phyloP scores from a whole-genome alignment of 2,797 vertebrate species.

The Streptopelia turtur region DNA sequence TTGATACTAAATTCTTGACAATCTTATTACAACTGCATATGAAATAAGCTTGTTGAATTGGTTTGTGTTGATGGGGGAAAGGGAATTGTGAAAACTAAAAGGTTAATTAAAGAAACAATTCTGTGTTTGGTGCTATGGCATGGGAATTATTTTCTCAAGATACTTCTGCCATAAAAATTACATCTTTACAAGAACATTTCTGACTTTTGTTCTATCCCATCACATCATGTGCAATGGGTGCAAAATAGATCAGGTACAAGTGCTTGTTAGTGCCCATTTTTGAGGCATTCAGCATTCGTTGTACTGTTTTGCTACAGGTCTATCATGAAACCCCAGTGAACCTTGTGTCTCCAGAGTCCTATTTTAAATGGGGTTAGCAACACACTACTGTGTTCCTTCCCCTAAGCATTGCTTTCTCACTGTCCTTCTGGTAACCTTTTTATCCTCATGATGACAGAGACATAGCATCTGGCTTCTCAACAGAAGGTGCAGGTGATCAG shows the following conservation, averaged over 20 bases:
- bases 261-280: background rate
- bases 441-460: background rate
- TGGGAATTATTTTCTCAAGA: background rate
- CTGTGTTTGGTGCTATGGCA: background rate
- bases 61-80: background rate
- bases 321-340: background rate
- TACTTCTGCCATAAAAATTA: background rate
- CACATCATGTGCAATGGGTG: background rate
- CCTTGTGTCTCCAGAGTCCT: background rate
- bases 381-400: background rate
- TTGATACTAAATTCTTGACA: background rate
- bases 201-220: background rate
- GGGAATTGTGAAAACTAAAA: background rate
- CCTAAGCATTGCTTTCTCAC: background rate
- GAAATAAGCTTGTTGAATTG: background rate
- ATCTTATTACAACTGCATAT: background rate
- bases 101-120: background rate
- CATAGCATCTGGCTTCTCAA: background rate
- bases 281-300: background rate
- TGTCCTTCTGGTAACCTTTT: background rate
- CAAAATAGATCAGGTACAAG: background rate
- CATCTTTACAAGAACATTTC: background rate
- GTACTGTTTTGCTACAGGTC: background rate
- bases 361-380: background rate
- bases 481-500: background rate